Conservation (phyloP, 1,140 invertebrate genomes). For the Oedothorax gibbosus region DNA sequence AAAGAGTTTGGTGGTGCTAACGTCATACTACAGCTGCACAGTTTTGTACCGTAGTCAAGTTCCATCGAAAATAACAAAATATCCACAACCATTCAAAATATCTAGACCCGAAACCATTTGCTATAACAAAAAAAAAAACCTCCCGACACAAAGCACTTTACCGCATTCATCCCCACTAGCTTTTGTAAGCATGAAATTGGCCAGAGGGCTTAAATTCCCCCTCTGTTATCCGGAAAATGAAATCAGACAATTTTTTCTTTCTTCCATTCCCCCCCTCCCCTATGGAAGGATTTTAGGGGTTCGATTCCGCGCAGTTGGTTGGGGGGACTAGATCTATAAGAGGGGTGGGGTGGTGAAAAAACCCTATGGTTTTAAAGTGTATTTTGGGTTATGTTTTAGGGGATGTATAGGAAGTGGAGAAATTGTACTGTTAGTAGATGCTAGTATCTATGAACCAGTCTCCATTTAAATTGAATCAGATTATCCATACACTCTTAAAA, state of each 20-base stretch:
- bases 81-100: no score
- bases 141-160: background rate
- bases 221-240: conserved; percentile 25
- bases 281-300: background rate
- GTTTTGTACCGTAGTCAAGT: no score
- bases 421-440: no score
- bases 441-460: no score
- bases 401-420: no score
- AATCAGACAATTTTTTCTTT: conserved; percentile 36
- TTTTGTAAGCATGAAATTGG: conserved; percentile 20
- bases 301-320: conserved; percentile 8
- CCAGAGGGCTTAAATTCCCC: conserved; percentile 21
- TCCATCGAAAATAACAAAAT: no score
- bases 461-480: no score
- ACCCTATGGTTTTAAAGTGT: conserved; percentile 10
- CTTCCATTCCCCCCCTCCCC: background rate
- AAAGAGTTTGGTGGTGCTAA: no score
- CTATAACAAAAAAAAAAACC: background rate
- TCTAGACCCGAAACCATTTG: no score
- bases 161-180: background rate
- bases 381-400: background rate
- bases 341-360: background rate
- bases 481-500: no score
- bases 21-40: no score
- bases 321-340: background rate